These are phyloP conservation scores for Oreochromis aureus DNA, from an alignment of 2,113 vertebrate genomes.

Conservation along the genomic window DNA sequence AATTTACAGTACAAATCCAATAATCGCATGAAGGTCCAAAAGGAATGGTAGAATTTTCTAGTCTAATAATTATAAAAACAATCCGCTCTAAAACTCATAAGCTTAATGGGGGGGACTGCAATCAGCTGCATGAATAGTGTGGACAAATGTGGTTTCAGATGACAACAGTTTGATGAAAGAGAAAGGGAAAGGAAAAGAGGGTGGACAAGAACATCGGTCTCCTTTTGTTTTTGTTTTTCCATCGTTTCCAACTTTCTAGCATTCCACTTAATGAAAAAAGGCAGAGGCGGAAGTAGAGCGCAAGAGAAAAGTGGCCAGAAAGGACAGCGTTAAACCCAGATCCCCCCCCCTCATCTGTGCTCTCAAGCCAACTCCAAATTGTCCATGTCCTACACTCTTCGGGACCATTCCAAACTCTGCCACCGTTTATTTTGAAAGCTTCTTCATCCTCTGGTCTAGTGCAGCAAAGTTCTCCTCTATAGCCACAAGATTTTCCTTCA, in stretches of 20 bases:
- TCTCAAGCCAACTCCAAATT: constrained; percentile 24
- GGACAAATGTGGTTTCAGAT: not conserved
- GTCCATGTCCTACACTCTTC: constrained; percentile 36
- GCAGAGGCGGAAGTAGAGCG: constrained; percentile 35
- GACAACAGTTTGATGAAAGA: constrained; percentile 19
- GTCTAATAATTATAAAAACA: constrained; percentile 53
- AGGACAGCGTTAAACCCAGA: not conserved
- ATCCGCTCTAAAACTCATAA: constrained; percentile 40
- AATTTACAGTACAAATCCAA: constrained; percentile 31
- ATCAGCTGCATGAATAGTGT: constrained; percentile 13
- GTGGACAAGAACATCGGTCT: constrained; percentile 53
- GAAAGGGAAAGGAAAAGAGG: constrained; percentile 7
- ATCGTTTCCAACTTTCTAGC: constrained; percentile 39
- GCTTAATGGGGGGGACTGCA: not conserved
- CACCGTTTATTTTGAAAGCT: constrained; percentile 76
- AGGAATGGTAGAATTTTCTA: not conserved
- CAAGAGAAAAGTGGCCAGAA: constrained; percentile 9
- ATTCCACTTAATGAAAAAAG: constrained; percentile 54
- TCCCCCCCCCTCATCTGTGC: not conserved
- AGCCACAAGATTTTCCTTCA: constrained; percentile 83
- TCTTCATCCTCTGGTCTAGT: constrained; percentile 84
- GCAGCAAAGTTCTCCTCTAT: constrained; percentile 84
- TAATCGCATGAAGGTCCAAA: not conserved
- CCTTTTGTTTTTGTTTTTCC: constrained; percentile 6
- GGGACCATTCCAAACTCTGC: not conserved